These are phyloP conservation scores for Cyanocitta stelleri DNA, from an alignment of 2,113 vertebrate species.

Conservation along the genomic window DNA sequence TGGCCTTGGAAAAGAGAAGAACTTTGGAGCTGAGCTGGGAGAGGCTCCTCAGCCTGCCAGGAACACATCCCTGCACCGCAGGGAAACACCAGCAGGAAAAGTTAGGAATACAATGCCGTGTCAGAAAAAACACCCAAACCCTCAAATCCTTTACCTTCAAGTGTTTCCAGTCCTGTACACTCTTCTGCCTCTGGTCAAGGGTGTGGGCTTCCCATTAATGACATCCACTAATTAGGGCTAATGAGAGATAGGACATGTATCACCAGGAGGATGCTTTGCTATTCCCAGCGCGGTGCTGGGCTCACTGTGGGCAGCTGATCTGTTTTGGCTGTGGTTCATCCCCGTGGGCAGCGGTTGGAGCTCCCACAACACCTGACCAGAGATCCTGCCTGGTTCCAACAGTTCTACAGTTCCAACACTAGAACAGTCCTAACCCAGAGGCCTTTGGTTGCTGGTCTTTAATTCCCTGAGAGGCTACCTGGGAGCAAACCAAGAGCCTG, in stretches of 20 bases:
- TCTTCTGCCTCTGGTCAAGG: background rate
- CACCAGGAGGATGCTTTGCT: background rate
- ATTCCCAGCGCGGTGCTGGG: rapidly evolving
- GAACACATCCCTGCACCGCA: background rate
- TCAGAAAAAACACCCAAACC: background rate
- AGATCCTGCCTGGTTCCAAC: background rate
- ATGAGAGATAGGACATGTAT: background rate
- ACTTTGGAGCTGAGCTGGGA: background rate
- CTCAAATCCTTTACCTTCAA: background rate
- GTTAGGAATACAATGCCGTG: background rate
- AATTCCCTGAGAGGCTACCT: background rate
- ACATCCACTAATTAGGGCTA: background rate
- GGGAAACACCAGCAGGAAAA: background rate
- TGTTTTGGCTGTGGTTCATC: background rate
- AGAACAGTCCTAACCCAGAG: background rate
- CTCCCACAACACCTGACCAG: background rate
- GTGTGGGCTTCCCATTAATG: background rate
- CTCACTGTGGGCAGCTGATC: background rate
- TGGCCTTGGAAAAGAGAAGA: background rate
- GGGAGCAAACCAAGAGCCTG: background rate
- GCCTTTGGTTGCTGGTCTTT: background rate
- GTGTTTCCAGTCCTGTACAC: rapidly evolving
- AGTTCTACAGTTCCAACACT: background rate
- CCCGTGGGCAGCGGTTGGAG: rapidly evolving
- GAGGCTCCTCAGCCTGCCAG: background rate